Base-by-base conservation (phyloP, 1,140 invertebrate species). In the Phymorhynchus buccinoides region DNA sequence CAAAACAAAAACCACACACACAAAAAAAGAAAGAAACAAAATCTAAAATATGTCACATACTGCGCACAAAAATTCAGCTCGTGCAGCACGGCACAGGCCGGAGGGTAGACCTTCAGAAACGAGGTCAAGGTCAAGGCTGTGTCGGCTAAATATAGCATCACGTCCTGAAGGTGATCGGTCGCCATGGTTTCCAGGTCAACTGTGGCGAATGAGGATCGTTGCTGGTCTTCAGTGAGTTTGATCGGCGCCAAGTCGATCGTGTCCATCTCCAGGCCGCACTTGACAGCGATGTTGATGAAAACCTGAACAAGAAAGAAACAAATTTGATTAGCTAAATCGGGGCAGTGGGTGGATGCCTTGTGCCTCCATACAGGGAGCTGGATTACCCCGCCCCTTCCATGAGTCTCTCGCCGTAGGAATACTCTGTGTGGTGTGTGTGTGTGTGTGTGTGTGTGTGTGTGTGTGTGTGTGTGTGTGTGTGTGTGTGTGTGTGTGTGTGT, bases 111-210 rank as follows among this genome's bases (percentile, higher is more conserved):
- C 42, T 95, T 94, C 62, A 96, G 85, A 88, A 97, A 96, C 87
- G 95, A 90, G 84, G 94, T 94, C 71, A 97, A 89, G 1, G 96
- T 96, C 84, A 95, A 94, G 12, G 95, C 94, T 56, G 95, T 95
- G 90, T 97, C 96, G 85, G 96, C 88, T 27, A 96, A 89, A 89
- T 96, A 96, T 39, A 96, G 89, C n/a, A 96, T 94, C n/a, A 96
- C 91, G 91, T 97, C 96, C 85, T 95, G 94, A 32, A 96, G 93
- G 1, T 94, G 93, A 37, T 89, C 83, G 3, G 81, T 83, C 35
- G 89, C 73, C 83, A 92, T 89, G 18, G 86, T 86, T 56, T 84
- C 68, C 56, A 90, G 77, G 27, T 80, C 52, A 12, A 77, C 44
- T 16, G 83, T 80, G 44, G 44, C 6, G 44, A 18, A 48, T 18